These are phyloP conservation scores for Drosophila takahashii DNA, from an alignment of 1,140 invertebrate species.

Conservation along the genomic window DNA sequence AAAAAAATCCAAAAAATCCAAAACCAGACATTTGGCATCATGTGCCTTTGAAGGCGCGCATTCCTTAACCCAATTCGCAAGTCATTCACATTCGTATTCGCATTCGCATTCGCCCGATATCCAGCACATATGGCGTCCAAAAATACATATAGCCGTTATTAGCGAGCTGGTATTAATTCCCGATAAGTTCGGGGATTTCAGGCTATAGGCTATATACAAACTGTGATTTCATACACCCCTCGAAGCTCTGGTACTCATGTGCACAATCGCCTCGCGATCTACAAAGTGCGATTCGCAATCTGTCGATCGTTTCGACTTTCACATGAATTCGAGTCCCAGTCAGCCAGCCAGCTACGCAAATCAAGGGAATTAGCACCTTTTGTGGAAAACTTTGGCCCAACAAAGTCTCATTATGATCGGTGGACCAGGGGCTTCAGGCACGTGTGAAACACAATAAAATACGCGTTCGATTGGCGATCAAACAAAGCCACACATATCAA, in stretches of 20 bases:
- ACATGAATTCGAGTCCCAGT: constrained; percentile 9
- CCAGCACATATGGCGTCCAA: constrained; percentile 29
- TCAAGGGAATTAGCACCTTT: constrained; percentile 69
- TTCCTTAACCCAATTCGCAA: constrained; percentile 74
- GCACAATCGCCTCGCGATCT: constrained; percentile 1
- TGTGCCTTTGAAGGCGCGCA: constrained; percentile 52
- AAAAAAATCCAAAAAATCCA: constrained; percentile 47
- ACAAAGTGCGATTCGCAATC: constrained; percentile 5
- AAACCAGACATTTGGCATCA: constrained; percentile 57
- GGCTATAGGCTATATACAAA: constrained; percentile 42
- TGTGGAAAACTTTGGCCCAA: constrained; percentile 76
- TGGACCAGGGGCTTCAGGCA: constrained; percentile 25
- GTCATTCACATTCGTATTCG: too few species aligned
- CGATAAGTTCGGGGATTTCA: constrained; percentile 66
- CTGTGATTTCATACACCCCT: constrained; percentile 47
- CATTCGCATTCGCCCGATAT: constrained; percentile 46
- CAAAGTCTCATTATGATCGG: constrained; percentile 47
- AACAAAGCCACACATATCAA: constrained; percentile 69
- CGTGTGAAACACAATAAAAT: constrained; percentile 64
- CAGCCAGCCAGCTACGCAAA: constrained; percentile 24
- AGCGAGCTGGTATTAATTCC: constrained; percentile 74
- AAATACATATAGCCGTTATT: constrained; percentile 58
- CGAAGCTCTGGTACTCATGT: not conserved
- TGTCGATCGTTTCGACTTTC: constrained; percentile 33
- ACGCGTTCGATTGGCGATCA: constrained; percentile 67